Base-by-base conservation (phyloP, 1,140 invertebrate genomes). In the Drosophila leontia region DNA sequence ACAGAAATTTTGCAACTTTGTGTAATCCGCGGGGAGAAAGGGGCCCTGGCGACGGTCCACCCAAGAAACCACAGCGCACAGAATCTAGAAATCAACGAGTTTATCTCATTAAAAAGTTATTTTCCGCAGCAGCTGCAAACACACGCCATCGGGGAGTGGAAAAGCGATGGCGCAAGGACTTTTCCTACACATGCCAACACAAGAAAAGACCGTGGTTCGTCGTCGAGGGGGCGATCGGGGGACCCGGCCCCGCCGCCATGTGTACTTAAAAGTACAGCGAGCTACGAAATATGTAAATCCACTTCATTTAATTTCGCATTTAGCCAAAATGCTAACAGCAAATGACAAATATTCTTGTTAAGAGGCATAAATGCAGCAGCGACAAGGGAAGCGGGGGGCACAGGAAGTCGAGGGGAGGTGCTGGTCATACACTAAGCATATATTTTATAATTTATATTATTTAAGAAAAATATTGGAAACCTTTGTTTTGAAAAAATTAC, bases 81-180 rank as follows among this genome's bases (percentile, higher is more conserved):
- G 80, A 86, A 90, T 91, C 86, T 91, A 90, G 86, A 90, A 90
- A 90, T 90, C 86, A 90, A 90, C 86, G 86, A 90, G 86, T 91
- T 90, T 90, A 90, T 90, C 86, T 90, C 86, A 90, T 90, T 91
- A 90, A 90, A 90, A 90, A 90, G 86, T 90, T 90, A 90, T 90
- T 90, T 90, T 90, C 86, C 86, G 79, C 86, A 90, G 86, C 82
- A 85, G 85, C 85, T 90, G 85, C 85, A 90, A 84, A 85, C 71
- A 84, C 78, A 79, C 78, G 80, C 77, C 72, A 51, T 60, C 55
- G 74, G 75, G 69, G 56, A 57, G 35, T 59, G 65, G 45, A 55
- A 35, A 59, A 34, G 55, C 29, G 57, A 32, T 19, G 37, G 58
- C 42, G 56, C 47, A 79, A 80, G 86, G 75, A 77, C 84, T 80